phyloP scores from a whole-genome alignment of 2,888 invertebrate species.

The Dryococelus australis region DNA sequence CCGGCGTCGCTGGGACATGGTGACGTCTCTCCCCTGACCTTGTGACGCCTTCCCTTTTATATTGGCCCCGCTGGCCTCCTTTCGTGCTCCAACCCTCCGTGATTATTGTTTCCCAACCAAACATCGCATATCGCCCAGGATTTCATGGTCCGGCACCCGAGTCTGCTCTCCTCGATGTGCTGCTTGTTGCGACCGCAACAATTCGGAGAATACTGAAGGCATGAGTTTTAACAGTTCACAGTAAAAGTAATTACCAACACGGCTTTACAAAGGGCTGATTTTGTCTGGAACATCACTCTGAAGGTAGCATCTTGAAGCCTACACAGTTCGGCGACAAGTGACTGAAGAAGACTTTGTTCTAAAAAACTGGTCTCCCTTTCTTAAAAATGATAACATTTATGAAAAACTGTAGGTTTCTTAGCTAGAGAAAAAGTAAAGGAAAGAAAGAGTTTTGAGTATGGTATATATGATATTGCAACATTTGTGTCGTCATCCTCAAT shows the following conservation, averaged over 20 bases:
- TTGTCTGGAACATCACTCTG: not conserved
- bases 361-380: not conserved
- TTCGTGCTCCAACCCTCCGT: no score
- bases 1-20: no score
- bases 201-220: not conserved
- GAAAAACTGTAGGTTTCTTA: not conserved
- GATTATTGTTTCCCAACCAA: no score
- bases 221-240: constrained; percentile 5
- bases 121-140: no score
- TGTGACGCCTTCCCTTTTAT: no score
- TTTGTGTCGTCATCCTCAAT: not conserved
- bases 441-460: not conserved
- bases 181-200: no score
- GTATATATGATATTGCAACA: not conserved
- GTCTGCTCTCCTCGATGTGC: no score
- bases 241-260: not conserved
- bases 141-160: no score
- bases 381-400: constrained; percentile 12
- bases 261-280: not conserved
- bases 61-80: no score
- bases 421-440: not conserved
- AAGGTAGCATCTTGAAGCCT: not conserved
- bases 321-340: not conserved
- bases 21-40: no score
- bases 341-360: not conserved